phyloP scores from a whole-genome alignment of 2,113 vertebrate genomes.

The Thunnus thynnus region DNA sequence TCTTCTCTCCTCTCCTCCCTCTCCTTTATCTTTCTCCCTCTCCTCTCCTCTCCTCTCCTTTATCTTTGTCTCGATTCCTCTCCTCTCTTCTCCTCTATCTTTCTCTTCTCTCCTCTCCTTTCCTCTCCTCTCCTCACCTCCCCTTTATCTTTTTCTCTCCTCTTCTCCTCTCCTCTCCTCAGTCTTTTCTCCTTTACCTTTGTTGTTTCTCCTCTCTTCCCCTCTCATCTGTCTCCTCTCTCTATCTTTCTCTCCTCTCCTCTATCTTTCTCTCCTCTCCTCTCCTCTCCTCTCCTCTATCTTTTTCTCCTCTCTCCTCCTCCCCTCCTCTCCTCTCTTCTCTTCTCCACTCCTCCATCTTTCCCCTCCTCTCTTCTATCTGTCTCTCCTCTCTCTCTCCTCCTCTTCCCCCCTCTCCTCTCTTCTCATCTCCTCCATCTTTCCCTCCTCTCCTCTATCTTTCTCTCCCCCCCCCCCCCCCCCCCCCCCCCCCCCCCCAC shows the following conservation, averaged over 20 bases:
- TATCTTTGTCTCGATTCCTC: no score
- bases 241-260: no score
- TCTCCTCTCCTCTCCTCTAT: accelerated
- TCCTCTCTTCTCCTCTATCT: no score
- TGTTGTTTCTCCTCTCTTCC: background rate
- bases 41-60: no score
- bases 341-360: background rate
- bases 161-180: background rate
- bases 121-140: background rate
- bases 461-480: background rate
- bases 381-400: no score
- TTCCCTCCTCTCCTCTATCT: background rate
- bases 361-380: background rate
- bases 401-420: background rate
- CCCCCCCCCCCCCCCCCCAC: no score
- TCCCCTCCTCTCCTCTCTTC: background rate
- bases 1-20: no score
- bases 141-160: no score
- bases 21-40: no score
- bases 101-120: background rate
- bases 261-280: background rate
- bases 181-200: background rate
- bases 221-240: background rate
- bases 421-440: no score
- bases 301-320: background rate